These are phyloP conservation scores for Drosophila erecta DNA, from an alignment of 1,140 invertebrate genomes.

Conservation along the genomic window DNA sequence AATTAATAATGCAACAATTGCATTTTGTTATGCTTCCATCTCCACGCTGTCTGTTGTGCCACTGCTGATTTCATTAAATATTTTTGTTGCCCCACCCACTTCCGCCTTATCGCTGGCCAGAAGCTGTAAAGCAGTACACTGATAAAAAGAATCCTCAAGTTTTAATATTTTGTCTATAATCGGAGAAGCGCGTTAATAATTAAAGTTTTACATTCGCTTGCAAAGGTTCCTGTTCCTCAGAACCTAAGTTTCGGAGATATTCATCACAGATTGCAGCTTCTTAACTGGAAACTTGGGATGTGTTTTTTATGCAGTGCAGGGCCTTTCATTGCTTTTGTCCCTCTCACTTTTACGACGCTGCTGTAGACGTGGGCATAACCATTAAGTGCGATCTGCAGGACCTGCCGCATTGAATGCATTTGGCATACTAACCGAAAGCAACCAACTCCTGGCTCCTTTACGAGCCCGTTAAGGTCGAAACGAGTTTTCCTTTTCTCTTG, in stretches of 20 bases:
- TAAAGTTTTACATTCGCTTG: no score
- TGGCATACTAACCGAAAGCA: constrained; percentile 49
- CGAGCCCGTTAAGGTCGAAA: constrained; percentile 49
- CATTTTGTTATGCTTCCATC: constrained; percentile 69
- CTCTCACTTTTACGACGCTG: constrained; percentile 60
- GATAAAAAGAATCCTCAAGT: no score
- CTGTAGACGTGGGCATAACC: constrained; percentile 59
- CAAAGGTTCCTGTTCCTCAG: no score
- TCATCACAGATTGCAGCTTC: no score
- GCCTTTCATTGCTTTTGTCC: constrained; percentile 43
- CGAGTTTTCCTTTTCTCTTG: constrained; percentile 22
- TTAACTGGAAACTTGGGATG: no score
- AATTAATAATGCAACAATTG: constrained; percentile 83
- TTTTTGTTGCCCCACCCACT: constrained; percentile 60
- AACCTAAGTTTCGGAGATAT: no score
- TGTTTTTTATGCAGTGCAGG: constrained; percentile 8
- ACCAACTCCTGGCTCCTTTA: constrained; percentile 54
- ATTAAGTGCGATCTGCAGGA: constrained; percentile 49
- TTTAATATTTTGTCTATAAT: no score
- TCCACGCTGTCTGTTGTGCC: constrained; percentile 51
- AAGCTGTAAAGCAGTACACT: constrained; percentile 5
- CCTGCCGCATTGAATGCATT: constrained; percentile 52
- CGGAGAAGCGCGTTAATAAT: no score
- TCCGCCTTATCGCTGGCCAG: constrained; percentile 45
- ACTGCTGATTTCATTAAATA: constrained; percentile 79